Percentiles rank a stretch among this genome's conserved stretches.
Evolutionary conservation across 1,140 invertebrate genomes (phyloP).

Genomic region (Pogonognathellus flavescens): DNA sequence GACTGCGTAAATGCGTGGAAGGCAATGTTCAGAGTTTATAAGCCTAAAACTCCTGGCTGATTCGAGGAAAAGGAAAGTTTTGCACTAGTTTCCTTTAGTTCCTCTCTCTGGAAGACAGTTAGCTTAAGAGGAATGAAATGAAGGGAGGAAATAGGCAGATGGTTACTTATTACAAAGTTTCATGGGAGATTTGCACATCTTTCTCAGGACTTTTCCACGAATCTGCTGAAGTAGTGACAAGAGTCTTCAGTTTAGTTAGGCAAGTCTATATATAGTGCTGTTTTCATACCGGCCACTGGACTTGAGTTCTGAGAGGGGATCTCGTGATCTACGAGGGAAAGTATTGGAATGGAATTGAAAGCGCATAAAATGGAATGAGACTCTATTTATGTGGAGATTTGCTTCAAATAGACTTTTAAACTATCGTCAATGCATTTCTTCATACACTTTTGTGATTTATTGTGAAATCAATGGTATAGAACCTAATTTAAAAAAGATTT

Average conservation of each 20-base stretch:
- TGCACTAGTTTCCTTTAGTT: background rate
- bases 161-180: constrained; percentile 26
- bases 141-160: constrained; percentile 14
- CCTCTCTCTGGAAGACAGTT: constrained; percentile 11
- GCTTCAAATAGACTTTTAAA: constrained; percentile 2
- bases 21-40: background rate
- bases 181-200: constrained; percentile 42
- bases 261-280: too few relatives aligned
- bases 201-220: background rate
- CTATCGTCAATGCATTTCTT: background rate
- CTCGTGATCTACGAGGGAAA: too few relatives aligned
- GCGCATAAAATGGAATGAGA: too few relatives aligned
- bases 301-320: too few relatives aligned
- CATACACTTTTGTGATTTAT: too few relatives aligned
- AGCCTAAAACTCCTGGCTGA: background rate
- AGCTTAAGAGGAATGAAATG: constrained; percentile 28
- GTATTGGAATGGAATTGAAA: too few relatives aligned
- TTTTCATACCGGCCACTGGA: too few relatives aligned
- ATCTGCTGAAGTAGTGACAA: too few relatives aligned
- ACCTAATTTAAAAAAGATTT: too few relatives aligned
- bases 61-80: background rate
- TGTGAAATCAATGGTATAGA: too few relatives aligned
- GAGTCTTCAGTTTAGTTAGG: too few relatives aligned
- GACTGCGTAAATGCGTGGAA: too few relatives aligned
- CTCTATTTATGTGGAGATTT: background rate